Evolutionary conservation across 2,888 invertebrate genomes (phyloP).

Genomic region (Sinotaia quadrata): DNA sequence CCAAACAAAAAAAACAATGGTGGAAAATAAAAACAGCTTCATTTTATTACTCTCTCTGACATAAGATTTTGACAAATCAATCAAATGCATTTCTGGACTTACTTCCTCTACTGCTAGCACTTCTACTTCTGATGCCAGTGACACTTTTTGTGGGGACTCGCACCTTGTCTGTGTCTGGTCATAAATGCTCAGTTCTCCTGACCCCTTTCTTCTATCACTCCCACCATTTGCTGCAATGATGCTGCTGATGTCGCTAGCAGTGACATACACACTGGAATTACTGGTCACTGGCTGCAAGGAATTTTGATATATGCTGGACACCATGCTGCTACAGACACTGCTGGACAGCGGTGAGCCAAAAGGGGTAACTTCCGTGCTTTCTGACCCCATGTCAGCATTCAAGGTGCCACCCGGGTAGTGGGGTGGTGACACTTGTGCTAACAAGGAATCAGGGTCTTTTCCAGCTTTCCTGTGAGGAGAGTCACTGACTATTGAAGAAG

Average conservation of each 20-base stretch:
- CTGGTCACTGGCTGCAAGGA: slow-evolving; percentile 33
- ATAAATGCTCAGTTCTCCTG: slow-evolving; percentile 34
- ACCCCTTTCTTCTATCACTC: neutral
- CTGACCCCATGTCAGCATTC: neutral
- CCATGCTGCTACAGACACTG: slow-evolving; percentile 65
- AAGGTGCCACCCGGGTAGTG: neutral
- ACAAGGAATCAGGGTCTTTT: neutral
- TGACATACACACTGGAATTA: neutral
- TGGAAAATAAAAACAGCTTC: neutral
- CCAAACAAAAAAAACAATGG: neutral
- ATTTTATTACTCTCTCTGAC: too few species aligned
- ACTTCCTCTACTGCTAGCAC: slow-evolving; percentile 22
- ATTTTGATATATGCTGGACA: slow-evolving; percentile 65
- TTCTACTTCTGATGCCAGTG: slow-evolving; percentile 21
- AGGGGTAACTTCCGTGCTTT: slow-evolving; percentile 44
- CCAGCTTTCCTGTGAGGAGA: neutral
- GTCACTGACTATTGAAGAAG: neutral
- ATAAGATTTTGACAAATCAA: too few species aligned
- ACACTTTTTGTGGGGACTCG: slow-evolving; percentile 12
- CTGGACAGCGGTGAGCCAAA: slow-evolving; percentile 58
- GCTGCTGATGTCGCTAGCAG: slow-evolving; percentile 1
- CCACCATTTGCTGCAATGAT: neutral
- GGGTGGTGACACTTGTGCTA: too few species aligned
- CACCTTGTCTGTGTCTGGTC: slow-evolving; percentile 5
- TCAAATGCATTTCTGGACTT: too few species aligned